phyloP scores from a whole-genome alignment of 1,140 invertebrate genomes.

The Phenacoccus solenopsis region DNA sequence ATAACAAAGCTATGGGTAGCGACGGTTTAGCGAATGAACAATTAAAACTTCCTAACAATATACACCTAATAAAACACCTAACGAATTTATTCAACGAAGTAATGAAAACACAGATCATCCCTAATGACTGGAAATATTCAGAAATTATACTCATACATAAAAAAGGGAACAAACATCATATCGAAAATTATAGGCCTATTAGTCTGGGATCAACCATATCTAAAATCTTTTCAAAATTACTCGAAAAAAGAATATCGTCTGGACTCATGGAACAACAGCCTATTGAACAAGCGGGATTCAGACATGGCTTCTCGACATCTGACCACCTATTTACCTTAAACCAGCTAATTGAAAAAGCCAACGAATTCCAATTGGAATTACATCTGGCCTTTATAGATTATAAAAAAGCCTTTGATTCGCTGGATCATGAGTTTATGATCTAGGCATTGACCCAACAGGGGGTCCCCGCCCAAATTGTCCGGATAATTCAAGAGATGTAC shows the following conservation, averaged over 20 bases:
- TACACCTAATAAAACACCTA: background rate
- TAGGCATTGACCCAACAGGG: background rate
- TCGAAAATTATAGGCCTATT: slow-evolving; percentile 31
- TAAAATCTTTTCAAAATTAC: slow-evolving; percentile 26
- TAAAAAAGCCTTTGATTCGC: slow-evolving; percentile 18
- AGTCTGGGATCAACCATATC: slow-evolving; percentile 28
- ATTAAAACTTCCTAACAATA: background rate
- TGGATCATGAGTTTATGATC: background rate
- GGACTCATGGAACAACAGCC: slow-evolving; percentile 28
- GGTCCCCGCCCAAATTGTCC: background rate
- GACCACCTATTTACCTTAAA: slow-evolving; percentile 20
- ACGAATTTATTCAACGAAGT: slow-evolving; percentile 13
- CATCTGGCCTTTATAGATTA: slow-evolving; percentile 10
- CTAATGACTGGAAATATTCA: slow-evolving; percentile 26
- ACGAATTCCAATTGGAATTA: slow-evolving; percentile 16
- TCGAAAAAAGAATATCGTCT: slow-evolving; percentile 27
- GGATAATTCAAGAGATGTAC: background rate
- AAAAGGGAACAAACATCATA: slow-evolving; percentile 28
- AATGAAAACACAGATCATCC: slow-evolving; percentile 25
- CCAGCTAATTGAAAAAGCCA: slow-evolving; percentile 20
- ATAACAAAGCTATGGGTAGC: slow-evolving; percentile 17
- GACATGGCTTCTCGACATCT: slow-evolving; percentile 25
- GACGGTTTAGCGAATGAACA: slow-evolving; percentile 17
- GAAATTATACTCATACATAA: slow-evolving; percentile 30
- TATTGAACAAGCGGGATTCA: slow-evolving; percentile 31